A percentile compares a stretch with the other conserved stretches of the same genome.
These are phyloP conservation scores for Atherix ibis DNA, from an alignment of 2,888 invertebrate genomes.

Conservation along the genomic window DNA sequence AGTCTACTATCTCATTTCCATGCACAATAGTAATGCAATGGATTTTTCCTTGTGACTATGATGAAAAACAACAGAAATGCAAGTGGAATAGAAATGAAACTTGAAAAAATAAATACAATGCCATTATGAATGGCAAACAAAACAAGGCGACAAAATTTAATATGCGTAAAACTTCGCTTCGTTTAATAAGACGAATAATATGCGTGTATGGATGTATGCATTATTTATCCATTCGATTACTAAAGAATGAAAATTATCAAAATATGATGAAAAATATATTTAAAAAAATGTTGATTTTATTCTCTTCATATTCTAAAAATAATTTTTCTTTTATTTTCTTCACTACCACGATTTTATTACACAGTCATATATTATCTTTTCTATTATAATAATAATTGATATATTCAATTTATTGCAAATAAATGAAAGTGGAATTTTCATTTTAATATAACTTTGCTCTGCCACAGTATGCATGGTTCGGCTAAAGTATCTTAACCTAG, in stretches of 20 bases:
- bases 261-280: background rate
- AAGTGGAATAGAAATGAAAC: slow-evolving; percentile 1
- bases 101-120: background rate
- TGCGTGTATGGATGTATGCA: too few relatives aligned
- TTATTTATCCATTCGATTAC: too few relatives aligned
- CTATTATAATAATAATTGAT: too few relatives aligned
- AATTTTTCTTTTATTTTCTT: too few relatives aligned
- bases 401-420: too few relatives aligned
- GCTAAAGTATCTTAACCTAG: too few relatives aligned
- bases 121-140: slow-evolving; percentile 4
- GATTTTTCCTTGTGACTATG: slow-evolving; percentile 1
- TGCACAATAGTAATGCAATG: slow-evolving; percentile 8
- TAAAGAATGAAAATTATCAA: background rate
- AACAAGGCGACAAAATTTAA: slow-evolving; percentile 9
- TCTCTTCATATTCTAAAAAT: background rate
- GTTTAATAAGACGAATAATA: slow-evolving; percentile 6
- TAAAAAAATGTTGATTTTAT: background rate
- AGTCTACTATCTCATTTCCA: too few relatives aligned
- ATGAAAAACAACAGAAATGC: background rate
- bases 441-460: too few relatives aligned
- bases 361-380: too few relatives aligned
- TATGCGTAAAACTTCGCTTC: slow-evolving; percentile 8
- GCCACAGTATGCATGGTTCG: too few relatives aligned
- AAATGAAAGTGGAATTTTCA: too few relatives aligned
- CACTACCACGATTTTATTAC: too few relatives aligned